phyloP scores from a whole-genome alignment of 2,888 invertebrate species.

The Polydesmus complanatus region DNA sequence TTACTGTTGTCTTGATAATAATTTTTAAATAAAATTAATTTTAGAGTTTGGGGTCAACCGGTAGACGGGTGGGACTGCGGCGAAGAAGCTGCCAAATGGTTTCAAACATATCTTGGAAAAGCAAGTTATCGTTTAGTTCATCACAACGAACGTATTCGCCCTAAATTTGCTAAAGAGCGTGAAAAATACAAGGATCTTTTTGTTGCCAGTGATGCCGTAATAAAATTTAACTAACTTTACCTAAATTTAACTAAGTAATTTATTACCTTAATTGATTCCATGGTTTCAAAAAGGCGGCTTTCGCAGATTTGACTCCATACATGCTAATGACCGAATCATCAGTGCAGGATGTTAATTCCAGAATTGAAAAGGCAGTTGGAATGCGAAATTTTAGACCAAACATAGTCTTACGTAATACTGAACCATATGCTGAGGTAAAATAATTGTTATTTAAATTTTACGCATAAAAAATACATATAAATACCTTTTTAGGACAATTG shows the following conservation, averaged over 20 bases:
- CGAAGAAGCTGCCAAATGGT: conserved; percentile 13
- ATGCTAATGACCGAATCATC: conserved; percentile 53
- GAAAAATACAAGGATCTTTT: conserved; percentile 3
- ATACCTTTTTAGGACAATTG: conserved; percentile 8
- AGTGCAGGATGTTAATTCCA: conserved; percentile 48
- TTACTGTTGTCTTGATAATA: background rate
- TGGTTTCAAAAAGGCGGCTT: conserved; percentile 20
- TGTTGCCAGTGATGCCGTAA: background rate
- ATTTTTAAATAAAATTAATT: background rate
- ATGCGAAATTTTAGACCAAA: conserved; percentile 51
- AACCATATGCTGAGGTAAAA: conserved; percentile 27
- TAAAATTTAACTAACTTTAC: background rate
- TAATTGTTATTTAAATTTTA: background rate
- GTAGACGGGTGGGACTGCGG: conserved; percentile 12
- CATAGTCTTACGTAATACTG: conserved; percentile 46
- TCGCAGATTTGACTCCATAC: conserved; percentile 52
- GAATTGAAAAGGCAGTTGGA: conserved; percentile 39
- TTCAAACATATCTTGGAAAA: conserved; percentile 7
- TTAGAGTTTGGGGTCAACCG: conserved; percentile 4
- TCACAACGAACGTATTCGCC: background rate
- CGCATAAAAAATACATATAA: background rate
- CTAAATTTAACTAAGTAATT: background rate
- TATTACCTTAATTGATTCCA: background rate
- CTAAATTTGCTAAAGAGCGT: conserved; percentile 2
- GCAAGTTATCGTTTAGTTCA: background rate